phyloP scores from a whole-genome alignment of 1,140 invertebrate species.

The Dendroctonus valens region DNA sequence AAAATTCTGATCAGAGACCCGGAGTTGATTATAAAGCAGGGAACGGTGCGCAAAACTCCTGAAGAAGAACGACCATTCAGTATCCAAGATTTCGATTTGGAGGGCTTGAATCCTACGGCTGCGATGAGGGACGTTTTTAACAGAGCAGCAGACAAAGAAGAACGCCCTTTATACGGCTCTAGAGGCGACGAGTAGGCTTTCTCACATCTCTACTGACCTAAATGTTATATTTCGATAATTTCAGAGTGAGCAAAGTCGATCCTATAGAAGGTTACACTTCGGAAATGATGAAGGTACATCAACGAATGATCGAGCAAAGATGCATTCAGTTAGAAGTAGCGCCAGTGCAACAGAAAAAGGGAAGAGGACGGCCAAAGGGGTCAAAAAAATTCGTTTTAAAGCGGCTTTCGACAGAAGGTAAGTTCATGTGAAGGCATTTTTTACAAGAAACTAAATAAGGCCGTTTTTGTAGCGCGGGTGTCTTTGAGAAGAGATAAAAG shows the following conservation, averaged over 20 bases:
- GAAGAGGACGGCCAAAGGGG: too few species aligned
- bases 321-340: too few species aligned
- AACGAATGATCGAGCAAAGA: slow-evolving; percentile 49
- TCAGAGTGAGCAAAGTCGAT: slow-evolving; percentile 26
- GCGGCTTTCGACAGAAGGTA: too few species aligned
- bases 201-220: background rate
- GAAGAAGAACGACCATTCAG: slow-evolving; percentile 45
- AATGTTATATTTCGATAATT: slow-evolving; percentile 7
- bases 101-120: slow-evolving; percentile 55
- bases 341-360: too few species aligned
- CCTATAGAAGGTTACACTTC: slow-evolving; percentile 55
- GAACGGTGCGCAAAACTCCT: slow-evolving; percentile 39
- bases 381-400: too few species aligned
- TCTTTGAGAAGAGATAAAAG: too few species aligned
- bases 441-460: too few species aligned
- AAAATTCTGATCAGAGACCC: slow-evolving; percentile 58
- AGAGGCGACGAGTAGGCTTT: slow-evolving; percentile 35
- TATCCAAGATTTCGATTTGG: slow-evolving; percentile 49
- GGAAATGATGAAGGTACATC: slow-evolving; percentile 55
- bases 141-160: slow-evolving; percentile 51
- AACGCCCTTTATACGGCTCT: slow-evolving; percentile 35
- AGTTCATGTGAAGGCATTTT: too few species aligned
- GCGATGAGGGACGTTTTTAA: slow-evolving; percentile 59
- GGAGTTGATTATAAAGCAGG: slow-evolving; percentile 56
- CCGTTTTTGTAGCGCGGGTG: too few species aligned